Conservation (phyloP, 1,140 invertebrate species). For the Hypsibius dujardini region DNA sequence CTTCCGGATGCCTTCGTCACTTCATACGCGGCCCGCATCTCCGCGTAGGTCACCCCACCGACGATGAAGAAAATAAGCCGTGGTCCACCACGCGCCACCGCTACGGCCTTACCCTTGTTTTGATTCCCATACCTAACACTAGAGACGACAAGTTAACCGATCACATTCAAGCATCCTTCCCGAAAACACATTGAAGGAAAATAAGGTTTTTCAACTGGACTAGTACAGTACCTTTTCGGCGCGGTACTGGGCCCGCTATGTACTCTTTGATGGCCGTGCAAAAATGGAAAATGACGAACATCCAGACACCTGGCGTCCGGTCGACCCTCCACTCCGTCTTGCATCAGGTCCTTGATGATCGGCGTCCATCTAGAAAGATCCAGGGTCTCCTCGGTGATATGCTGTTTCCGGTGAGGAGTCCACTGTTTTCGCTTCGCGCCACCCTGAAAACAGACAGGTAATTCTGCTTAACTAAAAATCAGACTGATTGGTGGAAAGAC, state of each 20-base stretch:
- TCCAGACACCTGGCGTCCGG: conserved; percentile 83
- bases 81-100: conserved; percentile 84
- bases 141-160: conserved; percentile 19
- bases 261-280: conserved; percentile 48
- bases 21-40: conserved; percentile 93
- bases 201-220: too few species aligned
- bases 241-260: conserved; percentile 21
- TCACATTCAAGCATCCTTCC: conserved; percentile 16
- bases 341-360: conserved; percentile 90
- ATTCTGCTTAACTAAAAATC: neutral
- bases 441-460: conserved; percentile 37
- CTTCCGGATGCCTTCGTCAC: conserved; percentile 87
- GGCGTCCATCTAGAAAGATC: conserved; percentile 99
- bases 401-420: conserved; percentile 59
- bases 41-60: conserved; percentile 85
- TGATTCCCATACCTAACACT: conserved; percentile 95
- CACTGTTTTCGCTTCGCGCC: conserved; percentile 46
- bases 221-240: too few species aligned
- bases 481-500: neutral
- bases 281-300: conserved; percentile 81
- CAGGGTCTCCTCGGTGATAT: conserved; percentile 91
- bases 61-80: conserved; percentile 88
- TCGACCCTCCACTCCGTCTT: conserved; percentile 94
- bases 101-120: conserved; percentile 91
- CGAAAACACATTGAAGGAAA: too few species aligned